phyloP scores from a whole-genome alignment of 2,888 invertebrate species.

The Bombylius major region DNA sequence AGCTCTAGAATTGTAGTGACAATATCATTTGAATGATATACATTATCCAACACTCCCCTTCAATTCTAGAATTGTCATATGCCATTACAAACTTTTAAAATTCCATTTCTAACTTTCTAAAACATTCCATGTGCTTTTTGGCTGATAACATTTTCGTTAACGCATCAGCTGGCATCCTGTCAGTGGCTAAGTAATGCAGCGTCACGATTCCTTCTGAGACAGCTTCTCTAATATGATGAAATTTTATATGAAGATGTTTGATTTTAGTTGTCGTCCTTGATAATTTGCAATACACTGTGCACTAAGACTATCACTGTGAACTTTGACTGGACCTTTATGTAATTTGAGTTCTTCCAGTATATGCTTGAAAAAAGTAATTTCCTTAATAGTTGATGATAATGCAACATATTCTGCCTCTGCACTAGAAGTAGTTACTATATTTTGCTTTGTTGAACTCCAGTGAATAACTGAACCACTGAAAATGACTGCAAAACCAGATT shows the following conservation, averaged over 20 bases:
- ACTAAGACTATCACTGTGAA: background rate
- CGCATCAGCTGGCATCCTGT: conserved; percentile 1
- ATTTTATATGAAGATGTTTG: background rate
- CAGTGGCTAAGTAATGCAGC: background rate
- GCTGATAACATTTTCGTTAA: conserved; percentile 4
- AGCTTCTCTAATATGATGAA: background rate
- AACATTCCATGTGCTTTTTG: background rate
- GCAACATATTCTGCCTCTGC: conserved; percentile 15
- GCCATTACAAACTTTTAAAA: too few relatives aligned
- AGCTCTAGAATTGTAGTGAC: too few relatives aligned
- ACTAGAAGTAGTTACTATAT: conserved; percentile 12
- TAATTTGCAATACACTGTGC: background rate
- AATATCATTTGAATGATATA: too few relatives aligned
- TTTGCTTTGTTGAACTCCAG: background rate
- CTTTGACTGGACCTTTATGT: background rate
- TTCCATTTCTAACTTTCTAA: background rate
- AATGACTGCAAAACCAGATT: too few relatives aligned
- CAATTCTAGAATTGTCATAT: too few relatives aligned
- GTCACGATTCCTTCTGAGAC: background rate
- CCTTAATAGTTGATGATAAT: background rate
- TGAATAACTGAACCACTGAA: background rate
- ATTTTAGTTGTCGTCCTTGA: background rate
- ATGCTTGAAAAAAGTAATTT: background rate
- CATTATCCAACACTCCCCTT: too few relatives aligned
- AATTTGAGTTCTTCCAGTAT: background rate